These are phyloP conservation scores for Plagodis dolabraria DNA, from an alignment of 2,888 invertebrate genomes.

Conservation along the genomic window DNA sequence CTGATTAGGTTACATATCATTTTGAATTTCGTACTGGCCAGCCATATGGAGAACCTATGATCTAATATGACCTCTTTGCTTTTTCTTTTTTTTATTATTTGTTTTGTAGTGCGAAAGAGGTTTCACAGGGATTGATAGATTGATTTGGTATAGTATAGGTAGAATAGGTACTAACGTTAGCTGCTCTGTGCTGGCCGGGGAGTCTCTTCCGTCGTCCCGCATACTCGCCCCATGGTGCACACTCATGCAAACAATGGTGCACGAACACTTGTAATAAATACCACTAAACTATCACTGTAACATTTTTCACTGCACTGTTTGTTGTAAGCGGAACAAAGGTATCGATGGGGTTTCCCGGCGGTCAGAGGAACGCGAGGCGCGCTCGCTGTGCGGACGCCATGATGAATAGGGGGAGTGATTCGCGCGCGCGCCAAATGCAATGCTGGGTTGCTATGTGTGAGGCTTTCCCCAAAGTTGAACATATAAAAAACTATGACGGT, in stretches of 20 bases:
- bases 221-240: slow-evolving; percentile 71
- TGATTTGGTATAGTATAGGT: neutral
- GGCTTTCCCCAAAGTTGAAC: slow-evolving; percentile 21
- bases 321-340: slow-evolving; percentile 42
- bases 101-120: neutral
- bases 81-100: neutral
- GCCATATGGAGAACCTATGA: neutral
- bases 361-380: slow-evolving; percentile 68
- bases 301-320: slow-evolving; percentile 62
- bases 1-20: neutral
- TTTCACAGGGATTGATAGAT: slow-evolving; percentile 8
- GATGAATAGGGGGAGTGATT: slow-evolving; percentile 68
- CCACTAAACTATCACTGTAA: slow-evolving; percentile 72
- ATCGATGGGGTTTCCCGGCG: slow-evolving; percentile 51
- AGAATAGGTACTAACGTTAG: slow-evolving; percentile 69
- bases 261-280: slow-evolving; percentile 36
- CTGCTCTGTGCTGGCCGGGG: slow-evolving; percentile 81
- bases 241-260: slow-evolving; percentile 69
- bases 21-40: neutral
- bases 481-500: neutral
- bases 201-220: slow-evolving; percentile 74
- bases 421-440: slow-evolving; percentile 80
- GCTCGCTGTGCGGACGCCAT: slow-evolving; percentile 74
- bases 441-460: slow-evolving; percentile 47
- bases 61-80: neutral